Base-by-base conservation (phyloP, 2,797 vertebrate genomes). In the Merluccius polli region DNA sequence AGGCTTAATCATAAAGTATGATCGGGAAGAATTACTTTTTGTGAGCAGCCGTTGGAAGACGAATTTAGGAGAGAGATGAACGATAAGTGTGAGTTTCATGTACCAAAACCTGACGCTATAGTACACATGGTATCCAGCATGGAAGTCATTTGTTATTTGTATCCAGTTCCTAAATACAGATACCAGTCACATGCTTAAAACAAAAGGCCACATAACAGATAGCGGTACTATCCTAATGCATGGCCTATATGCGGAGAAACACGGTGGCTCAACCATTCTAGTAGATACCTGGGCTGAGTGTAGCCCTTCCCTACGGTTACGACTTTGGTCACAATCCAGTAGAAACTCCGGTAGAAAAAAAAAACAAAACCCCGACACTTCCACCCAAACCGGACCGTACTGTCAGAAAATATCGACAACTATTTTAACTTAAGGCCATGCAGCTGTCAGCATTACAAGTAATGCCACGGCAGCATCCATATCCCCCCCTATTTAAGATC, bases 91-190 rank as follows among this genome's bases (percentile, higher is more conserved):
- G 16, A 48, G 72, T 76, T 52, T 59, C 71, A 77, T 73, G 10
- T 21, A 78, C 24, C 70, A 31, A 32, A 81, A 68, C 30, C 74
- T 18, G 73, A 35, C 75, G 70, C 52, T 24, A 59, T 21, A 35
- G 33, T 3, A 59, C 52, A 59, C n/a, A 59, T 8, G 38, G 38
- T 41, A 41, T 24, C 52, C 52, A n/a, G 52, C 52, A 69, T 65
- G 3, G 75, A 33, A 75, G 24, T 35, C 71, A 48, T 38, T 7
- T 71, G 75, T 72, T 29, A 31, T 63, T n/a, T 24, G 16, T 16
- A 24, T 18, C 30, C 10, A n/a, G 52, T 59, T n/a, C n/a, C 81
- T 87, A 90, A 81, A 90, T 10, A 80, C 84, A 85, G 82, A 86
- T 84, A 84, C 78, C 72, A 78, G 15, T 84, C 71, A 72, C 75